Evolutionary conservation across 2,888 invertebrate species (phyloP), one percentile per base, ranked within the genome.

Genomic region (Mactromeris polynyma): DNA sequence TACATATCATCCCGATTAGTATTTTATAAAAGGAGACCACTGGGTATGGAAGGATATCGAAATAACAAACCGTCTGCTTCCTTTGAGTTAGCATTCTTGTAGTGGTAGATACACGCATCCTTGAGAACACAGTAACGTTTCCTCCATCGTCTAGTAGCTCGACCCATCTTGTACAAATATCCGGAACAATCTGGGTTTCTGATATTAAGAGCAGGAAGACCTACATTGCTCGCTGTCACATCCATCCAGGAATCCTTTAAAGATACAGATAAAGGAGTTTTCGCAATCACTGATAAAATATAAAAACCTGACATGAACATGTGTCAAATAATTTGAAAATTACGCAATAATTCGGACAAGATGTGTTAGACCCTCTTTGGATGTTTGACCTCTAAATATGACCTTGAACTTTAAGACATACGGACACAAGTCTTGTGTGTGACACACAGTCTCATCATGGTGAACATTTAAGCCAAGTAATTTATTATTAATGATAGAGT

Each of bases 71-170:
- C 99, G 97, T 98, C 98, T 92, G 99, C 98, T 96, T 97, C 98
- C 96, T 98, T 98, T 94, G 99, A 98, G 96, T 98, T 98, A 4
- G 98, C 98, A 96, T 99, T 98, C 94, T 98, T 98, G 97, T 99
- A 99, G 97, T 99, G 99, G 97, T 99, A 99, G 38, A 99, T 97
- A 94, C 99, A 99, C 77, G 99, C 99, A 96, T 99, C 99, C 97
- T 99, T 99, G 79, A 99, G 97, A 54, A 99, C 98, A 97, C 99
- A 99, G 97, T 99, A 99, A 84, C 99, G 97, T 95, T 98, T 98
- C 90, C 98, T 98, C 99, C 99, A 99, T 33, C 98, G 98, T 94
- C 97, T 97, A 96, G 98, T 98, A 97, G 98, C 93, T 81, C 96
- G 95, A 54, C 97, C 97, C 92, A 99, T 97, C 97, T 99, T 99